Evolutionary conservation across 1,140 invertebrate genomes (phyloP), one percentile per base, ranked within the genome.

Genomic region (Phenacoccus solenopsis): DNA sequence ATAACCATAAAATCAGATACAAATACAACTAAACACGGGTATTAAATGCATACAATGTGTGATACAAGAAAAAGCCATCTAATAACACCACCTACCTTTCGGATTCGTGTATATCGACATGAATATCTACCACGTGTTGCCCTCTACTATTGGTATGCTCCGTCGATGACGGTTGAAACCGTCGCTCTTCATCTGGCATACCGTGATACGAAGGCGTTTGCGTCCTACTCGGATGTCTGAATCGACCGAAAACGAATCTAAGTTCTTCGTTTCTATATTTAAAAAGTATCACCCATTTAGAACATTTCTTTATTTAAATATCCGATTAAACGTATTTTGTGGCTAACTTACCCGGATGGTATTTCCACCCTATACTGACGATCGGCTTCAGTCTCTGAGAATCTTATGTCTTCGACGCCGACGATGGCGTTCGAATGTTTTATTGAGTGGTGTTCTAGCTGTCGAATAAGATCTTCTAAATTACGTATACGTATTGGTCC

Each of bases 351-450:
- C 86, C 86, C 86, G 82, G 86, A 84, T 69, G 81, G 81, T 21
- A 78, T 77, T 74, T 93, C 90, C 78, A 91, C 85, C 80, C 90
- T 85, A 79, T 92, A 92, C 78, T 91, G 90, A 27, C 90, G 84
- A 79, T 95, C 92, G 21, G 89, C 89, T 79, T 96, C 93, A 24
- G 90, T 90, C 79, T 95, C 92, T 30, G 91, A 93, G 84, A 93
- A 91, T 73, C 93, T 82, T 75, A 94, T 93, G 74, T 95, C 93
- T 77, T 94, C 92, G 10, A 91, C 94, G 59, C 90, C 90, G 12
- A 64, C 59, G 25, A 64, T 64, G 73, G 88, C 90, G 77, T 91
- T 94, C 87, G 91, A 90, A 78, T 93, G 91, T 4, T 90, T 82
- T 57, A 87, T 86, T 35, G 89, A 88, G 78, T 94, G 91, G 77